Evolutionary conservation across 2,888 invertebrate species (phyloP), one percentile per base, ranked within the genome.

Genomic region (Labia minor): DNA sequence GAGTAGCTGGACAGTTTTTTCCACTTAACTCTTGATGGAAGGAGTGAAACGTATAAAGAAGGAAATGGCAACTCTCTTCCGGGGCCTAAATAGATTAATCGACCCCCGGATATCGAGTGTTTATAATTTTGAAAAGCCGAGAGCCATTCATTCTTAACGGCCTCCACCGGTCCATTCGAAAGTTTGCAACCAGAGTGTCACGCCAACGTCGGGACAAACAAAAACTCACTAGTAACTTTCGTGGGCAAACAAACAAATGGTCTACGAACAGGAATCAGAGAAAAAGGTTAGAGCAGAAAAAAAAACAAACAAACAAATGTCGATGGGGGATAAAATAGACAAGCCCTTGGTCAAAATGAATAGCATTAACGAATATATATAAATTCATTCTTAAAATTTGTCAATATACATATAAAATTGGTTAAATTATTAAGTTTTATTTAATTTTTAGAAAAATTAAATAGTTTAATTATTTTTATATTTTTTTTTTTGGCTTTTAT

Each of bases 41-140:
- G 8, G 26, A 26, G 26, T 14, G 49, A n/a, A 49, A 49, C n/a
- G 4, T 8, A 16, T 4, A 49, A 16, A 16, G 8, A 14, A 49
- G 49, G 49, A n/a, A 49, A 49, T n/a, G 49, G n/a, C 16, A n/a
- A 8, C 49, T 49, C 16, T 49, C 49, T 49, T 26, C 26, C 26
- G 26, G 26, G 26, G 26, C 26, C 49, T 49, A 49, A 49, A 49
- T 49, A 49, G 49, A 49, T 49, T 49, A 49, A 49, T 49, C 49
- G 49, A 14, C 49, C 49, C 49, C 49, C 49, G 49, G 49, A 49
- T 49, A 49, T 49, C 49, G 49, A 49, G 49, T 49, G n/a, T 49
- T 49, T 49, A 49, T 49, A 49, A 49, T 49, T 49, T 49, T n/a
- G n/a, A n/a, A n/a, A n/a, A n/a, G n/a, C n/a, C n/a, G 49, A 49